These are phyloP conservation scores for Drymonia ruficornis DNA, from an alignment of 2,888 invertebrate species.

Conservation along the genomic window DNA sequence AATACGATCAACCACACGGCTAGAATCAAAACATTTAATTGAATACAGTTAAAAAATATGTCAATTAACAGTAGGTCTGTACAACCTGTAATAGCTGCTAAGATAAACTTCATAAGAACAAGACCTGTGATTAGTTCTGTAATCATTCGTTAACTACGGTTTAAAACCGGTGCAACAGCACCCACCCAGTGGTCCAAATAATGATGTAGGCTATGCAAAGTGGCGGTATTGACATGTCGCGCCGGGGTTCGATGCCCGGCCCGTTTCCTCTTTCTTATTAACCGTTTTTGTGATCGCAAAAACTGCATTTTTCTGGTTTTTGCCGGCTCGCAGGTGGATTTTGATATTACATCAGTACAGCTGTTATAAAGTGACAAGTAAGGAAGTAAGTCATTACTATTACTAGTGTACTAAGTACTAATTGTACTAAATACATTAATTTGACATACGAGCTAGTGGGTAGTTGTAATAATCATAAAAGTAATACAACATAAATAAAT, in stretches of 20 bases:
- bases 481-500: too few species aligned
- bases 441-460: too few species aligned
- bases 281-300: conserved; percentile 51
- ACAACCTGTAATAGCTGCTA: too few species aligned
- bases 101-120: too few species aligned
- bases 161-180: conserved; percentile 17
- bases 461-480: too few species aligned
- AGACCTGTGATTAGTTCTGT: not conserved
- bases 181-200: conserved; percentile 50
- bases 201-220: conserved; percentile 80
- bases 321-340: conserved; percentile 37
- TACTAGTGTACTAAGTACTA: too few species aligned
- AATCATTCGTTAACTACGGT: conserved; percentile 15
- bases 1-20: too few species aligned
- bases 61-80: too few species aligned
- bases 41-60: too few species aligned
- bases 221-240: conserved; percentile 76
- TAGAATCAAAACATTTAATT: too few species aligned
- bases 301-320: conserved; percentile 43
- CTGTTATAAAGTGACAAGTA: conserved; percentile 3
- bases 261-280: conserved; percentile 64
- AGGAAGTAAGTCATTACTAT: too few species aligned
- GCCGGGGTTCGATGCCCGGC: conserved; percentile 69
- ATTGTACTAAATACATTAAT: too few species aligned
- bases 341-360: conserved; percentile 30